Evolutionary conservation across 1,140 invertebrate genomes (phyloP).

Genomic region (Drosophila truncata): DNA sequence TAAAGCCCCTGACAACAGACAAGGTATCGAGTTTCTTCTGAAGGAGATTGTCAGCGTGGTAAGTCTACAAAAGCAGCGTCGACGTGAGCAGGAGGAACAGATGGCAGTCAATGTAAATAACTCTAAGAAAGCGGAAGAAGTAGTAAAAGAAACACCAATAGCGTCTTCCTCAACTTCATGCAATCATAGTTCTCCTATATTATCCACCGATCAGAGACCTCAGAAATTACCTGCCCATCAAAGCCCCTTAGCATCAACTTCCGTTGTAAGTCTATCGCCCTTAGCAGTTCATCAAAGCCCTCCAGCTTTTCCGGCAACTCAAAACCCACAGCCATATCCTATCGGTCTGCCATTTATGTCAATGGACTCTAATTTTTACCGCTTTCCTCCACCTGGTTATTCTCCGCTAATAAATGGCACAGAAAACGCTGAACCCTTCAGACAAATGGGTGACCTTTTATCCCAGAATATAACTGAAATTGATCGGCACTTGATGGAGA

Average conservation of each 20-base stretch:
- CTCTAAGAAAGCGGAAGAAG: conserved; percentile 5
- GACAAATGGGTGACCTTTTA: conserved; percentile 34
- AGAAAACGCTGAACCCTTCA: not conserved
- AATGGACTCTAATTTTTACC: conserved; percentile 24
- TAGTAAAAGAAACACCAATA: not conserved
- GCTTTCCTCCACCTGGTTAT: conserved; percentile 22
- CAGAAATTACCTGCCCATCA: not conserved
- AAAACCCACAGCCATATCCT: not conserved
- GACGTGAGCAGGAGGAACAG: conserved; percentile 32
- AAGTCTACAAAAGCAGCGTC: conserved; percentile 61
- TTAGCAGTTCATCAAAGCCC: not conserved
- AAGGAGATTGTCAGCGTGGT: conserved; percentile 73
- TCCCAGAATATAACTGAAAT: conserved; percentile 67
- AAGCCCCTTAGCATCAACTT: not conserved
- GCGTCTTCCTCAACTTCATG: not conserved
- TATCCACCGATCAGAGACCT: not conserved
- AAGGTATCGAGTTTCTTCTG: conserved; percentile 66
- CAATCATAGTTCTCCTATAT: not conserved
- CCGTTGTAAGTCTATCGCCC: no score
- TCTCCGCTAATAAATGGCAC: not conserved
- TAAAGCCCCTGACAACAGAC: conserved; percentile 54
- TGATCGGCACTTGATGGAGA: conserved; percentile 73
- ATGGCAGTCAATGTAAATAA: conserved; percentile 32
- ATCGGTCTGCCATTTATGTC: conserved; percentile 41
- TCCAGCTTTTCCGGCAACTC: not conserved